These are phyloP conservation scores for Drosophila nigromelanica DNA, from an alignment of 1,140 invertebrate genomes.

Conservation along the genomic window DNA sequence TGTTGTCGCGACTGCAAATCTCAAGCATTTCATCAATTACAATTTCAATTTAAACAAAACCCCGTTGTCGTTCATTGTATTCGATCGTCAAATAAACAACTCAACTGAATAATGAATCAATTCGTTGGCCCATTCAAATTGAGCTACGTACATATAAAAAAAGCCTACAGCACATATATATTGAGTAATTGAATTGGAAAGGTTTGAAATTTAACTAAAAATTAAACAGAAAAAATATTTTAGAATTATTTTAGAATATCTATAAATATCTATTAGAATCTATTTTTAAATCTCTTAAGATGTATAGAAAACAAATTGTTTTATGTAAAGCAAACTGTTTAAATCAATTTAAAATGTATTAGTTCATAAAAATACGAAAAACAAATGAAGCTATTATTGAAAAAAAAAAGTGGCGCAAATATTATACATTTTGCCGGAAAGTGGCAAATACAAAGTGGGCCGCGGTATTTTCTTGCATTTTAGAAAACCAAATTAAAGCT, in stretches of 20 bases:
- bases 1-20: conserved; percentile 51
- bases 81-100: conserved; percentile 53
- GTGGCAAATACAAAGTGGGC: too few relatives aligned
- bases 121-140: conserved; percentile 65
- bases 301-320: too few relatives aligned
- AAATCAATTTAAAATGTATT: too few relatives aligned
- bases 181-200: conserved; percentile 31
- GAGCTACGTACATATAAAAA: conserved; percentile 56
- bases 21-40: conserved; percentile 81
- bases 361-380: too few relatives aligned
- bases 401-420: too few relatives aligned
- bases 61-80: conserved; percentile 53
- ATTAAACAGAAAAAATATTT: neutral
- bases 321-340: too few relatives aligned
- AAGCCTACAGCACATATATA: neutral
- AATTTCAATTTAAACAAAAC: conserved; percentile 77
- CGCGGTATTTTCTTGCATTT: too few relatives aligned
- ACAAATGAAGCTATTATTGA: too few relatives aligned
- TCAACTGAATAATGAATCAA: conserved; percentile 57
- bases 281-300: neutral
- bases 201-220: neutral
- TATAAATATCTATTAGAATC: neutral
- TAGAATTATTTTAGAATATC: neutral
- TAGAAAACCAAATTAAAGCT: too few relatives aligned
- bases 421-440: too few relatives aligned